Evolutionary conservation across 2,797 vertebrate genomes (phyloP).

Genomic region (Sylvia borin): DNA sequence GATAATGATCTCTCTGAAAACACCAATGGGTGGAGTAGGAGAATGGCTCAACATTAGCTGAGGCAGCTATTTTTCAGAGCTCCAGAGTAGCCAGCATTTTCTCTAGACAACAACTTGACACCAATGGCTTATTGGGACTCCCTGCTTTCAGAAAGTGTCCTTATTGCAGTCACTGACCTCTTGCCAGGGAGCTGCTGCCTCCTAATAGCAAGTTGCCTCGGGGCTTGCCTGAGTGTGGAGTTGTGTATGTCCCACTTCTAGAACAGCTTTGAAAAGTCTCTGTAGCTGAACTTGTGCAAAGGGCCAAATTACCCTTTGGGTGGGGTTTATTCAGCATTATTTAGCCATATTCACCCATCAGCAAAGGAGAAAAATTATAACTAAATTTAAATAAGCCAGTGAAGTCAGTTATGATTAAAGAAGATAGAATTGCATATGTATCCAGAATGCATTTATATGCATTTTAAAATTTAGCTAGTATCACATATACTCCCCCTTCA

Average conservation of each 20-base stretch:
- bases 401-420: neutral
- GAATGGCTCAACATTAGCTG: neutral
- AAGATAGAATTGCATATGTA: neutral
- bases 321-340: neutral
- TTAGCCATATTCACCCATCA: neutral
- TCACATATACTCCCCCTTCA: neutral
- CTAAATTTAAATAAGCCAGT: neutral
- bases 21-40: neutral
- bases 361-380: neutral
- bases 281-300: neutral
- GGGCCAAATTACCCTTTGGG: neutral
- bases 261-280: neutral
- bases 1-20: neutral
- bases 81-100: accelerated
- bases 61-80: neutral
- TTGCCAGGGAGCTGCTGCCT: neutral
- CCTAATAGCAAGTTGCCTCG: neutral
- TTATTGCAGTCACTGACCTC: neutral
- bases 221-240: neutral
- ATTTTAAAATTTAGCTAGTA: neutral
- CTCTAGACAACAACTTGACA: neutral
- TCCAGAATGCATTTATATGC: neutral
- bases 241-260: neutral
- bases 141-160: neutral
- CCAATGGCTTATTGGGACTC: accelerated